phyloP scores from a whole-genome alignment of 2,888 invertebrate genomes.

The Bellardia pandia region DNA sequence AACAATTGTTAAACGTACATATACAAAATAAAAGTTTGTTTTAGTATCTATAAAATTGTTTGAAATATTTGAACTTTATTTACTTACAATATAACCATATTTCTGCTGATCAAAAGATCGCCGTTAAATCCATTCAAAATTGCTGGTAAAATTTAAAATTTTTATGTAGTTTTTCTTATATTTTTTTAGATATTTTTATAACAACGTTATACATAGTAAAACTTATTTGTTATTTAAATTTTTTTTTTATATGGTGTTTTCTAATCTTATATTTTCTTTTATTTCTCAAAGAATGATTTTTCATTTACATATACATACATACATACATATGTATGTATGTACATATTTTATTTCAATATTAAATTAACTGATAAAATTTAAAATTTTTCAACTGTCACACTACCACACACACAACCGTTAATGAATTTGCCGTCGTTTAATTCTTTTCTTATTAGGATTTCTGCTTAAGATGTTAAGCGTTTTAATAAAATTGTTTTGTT shows the following conservation, averaged over 20 bases:
- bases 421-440: constrained; percentile 10
- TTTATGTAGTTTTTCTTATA: neutral
- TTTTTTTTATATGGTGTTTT: neutral
- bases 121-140: constrained; percentile 57
- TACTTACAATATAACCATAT: constrained; percentile 82
- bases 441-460: constrained; percentile 3
- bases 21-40: too few relatives aligned
- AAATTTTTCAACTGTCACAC: neutral
- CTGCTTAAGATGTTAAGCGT: neutral
- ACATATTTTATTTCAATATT: too few relatives aligned
- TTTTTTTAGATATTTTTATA: neutral
- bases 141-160: neutral
- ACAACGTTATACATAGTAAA: too few relatives aligned
- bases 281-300: neutral
- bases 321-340: too few relatives aligned
- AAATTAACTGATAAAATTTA: neutral
- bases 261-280: neutral
- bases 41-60: too few relatives aligned
- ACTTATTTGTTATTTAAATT: neutral
- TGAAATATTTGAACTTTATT: neutral
- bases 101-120: constrained; percentile 73
- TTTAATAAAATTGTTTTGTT: constrained; percentile 27
- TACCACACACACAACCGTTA: constrained; percentile 11
- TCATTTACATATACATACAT: neutral
- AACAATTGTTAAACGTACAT: too few relatives aligned